A percentile compares a stretch with the other conserved stretches of the same genome.
Evolutionary conservation across 2,888 invertebrate species (phyloP).

Genomic region (Brenthis ino): DNA sequence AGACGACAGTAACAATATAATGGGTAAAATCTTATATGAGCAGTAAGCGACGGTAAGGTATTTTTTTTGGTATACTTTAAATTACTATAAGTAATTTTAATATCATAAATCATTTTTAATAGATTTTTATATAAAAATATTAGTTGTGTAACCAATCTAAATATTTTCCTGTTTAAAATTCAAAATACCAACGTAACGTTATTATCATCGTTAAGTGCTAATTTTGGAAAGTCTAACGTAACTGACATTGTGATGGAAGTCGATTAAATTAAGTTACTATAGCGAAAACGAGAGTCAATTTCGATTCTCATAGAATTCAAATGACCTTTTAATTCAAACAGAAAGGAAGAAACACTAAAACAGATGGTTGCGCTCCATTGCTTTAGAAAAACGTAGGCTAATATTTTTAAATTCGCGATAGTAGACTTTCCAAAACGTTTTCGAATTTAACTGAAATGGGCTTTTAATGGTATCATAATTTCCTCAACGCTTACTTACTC

Average conservation of each 20-base stretch:
- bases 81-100: too few species aligned
- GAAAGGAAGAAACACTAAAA: slow-evolving; percentile 70
- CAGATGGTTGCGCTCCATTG: slow-evolving; percentile 63
- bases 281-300: slow-evolving; percentile 76
- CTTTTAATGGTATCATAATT: slow-evolving; percentile 37
- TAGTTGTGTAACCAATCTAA: background rate
- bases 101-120: too few species aligned
- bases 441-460: slow-evolving; percentile 41
- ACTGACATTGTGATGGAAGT: slow-evolving; percentile 71
- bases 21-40: too few species aligned
- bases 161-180: slow-evolving; percentile 4
- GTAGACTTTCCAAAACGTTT: slow-evolving; percentile 45
- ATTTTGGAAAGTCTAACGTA: slow-evolving; percentile 58
- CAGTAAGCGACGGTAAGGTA: too few species aligned
- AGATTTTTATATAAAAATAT: background rate
- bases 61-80: too few species aligned
- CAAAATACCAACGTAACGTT: slow-evolving; percentile 7
- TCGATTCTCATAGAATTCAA: slow-evolving; percentile 80
- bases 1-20: too few species aligned
- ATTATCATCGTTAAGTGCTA: slow-evolving; percentile 34
- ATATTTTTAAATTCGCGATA: slow-evolving; percentile 54
- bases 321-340: slow-evolving; percentile 81
- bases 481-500: slow-evolving; percentile 30
- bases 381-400: slow-evolving; percentile 54
- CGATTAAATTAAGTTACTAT: slow-evolving; percentile 81